Base-by-base conservation (phyloP, 37 sponge, comb jelly and placozoan genomes). In the Eunapius fragilis region DNA sequence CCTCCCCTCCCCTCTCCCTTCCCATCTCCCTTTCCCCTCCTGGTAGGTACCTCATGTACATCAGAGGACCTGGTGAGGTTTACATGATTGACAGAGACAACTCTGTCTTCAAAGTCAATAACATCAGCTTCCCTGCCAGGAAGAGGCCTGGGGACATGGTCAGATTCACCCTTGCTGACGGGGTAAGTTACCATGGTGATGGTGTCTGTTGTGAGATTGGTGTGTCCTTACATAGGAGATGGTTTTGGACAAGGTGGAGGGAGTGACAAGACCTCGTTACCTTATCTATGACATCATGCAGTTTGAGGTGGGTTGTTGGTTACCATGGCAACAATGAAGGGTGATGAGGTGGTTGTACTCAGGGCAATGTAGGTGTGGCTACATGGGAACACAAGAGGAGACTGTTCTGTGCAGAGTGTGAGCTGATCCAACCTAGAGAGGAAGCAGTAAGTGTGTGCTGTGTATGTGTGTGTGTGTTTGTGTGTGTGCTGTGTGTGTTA, bases 211-310 rank as follows among this genome's bases (percentile, higher is more conserved):
- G 31, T 68, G 34, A 69, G 37, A 0, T 41, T 24, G 12, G 33
- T 25, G 71, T 41, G 13, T 23, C 37, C 32, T 19, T 11, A n/a
- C 71, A 5, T 33, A 92, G 95, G 96, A 98, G 84, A 84, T 98
- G 89, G 98, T 98, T 37, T 31, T 94, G 25, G 96, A 98, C 36
- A 98, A 92, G 74, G 80, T 68, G 19, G 87, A 91, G 2, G 89
- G 87, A 0, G 83, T 13, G 27, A 37, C 75, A 32, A 81, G 87
- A 68, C 97, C 97, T 22, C 85, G 94, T 3, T 91, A 85, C 34
- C 96, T 98, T 32, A 94, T 98, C 36, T 96, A 98, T 72, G 97
- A 98, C 89, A 80, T 96, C 81, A 91, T 98, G 70, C 82, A 87
- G 85, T 91, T 91, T 83, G 96, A 90, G 77, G 94, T 94, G 28